These are phyloP conservation scores for Catharus ustulatus DNA, from an alignment of 2,797 vertebrate species.

Conservation along the genomic window DNA sequence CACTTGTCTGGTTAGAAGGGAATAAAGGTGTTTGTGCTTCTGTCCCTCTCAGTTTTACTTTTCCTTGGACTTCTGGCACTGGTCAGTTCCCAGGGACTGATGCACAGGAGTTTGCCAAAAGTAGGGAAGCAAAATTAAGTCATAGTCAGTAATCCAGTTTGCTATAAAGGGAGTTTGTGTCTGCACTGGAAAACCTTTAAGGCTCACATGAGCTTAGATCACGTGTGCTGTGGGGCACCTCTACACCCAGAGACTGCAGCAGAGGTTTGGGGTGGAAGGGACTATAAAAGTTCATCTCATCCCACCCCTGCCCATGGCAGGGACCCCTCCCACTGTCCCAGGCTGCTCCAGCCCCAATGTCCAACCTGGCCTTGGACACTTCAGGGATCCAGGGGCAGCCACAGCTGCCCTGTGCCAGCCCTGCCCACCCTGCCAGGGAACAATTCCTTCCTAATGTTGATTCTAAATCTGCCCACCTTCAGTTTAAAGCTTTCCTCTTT, in stretches of 20 bases:
- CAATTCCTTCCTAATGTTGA: accelerated
- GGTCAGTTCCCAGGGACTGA: background rate
- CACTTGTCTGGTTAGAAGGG: background rate
- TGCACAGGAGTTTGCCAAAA: background rate
- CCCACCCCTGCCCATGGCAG: background rate
- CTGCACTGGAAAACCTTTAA: background rate
- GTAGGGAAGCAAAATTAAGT: background rate
- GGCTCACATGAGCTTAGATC: background rate
- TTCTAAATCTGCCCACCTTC: background rate
- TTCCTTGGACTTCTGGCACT: background rate
- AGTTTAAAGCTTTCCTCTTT: background rate
- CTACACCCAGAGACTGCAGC: background rate
- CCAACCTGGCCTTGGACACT: background rate
- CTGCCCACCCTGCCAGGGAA: background rate
- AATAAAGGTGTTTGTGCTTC: background rate
- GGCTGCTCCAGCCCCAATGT: background rate
- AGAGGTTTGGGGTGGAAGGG: background rate
- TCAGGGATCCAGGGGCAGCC: background rate
- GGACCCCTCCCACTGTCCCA: accelerated
- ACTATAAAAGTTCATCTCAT: background rate
- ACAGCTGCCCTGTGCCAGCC: background rate
- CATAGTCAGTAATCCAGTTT: background rate
- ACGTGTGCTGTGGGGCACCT: background rate
- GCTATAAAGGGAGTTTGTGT: background rate
- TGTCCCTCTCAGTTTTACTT: background rate